phyloP scores from a whole-genome alignment of 2,888 invertebrate genomes.

The Cosmorhoe ocellata region DNA sequence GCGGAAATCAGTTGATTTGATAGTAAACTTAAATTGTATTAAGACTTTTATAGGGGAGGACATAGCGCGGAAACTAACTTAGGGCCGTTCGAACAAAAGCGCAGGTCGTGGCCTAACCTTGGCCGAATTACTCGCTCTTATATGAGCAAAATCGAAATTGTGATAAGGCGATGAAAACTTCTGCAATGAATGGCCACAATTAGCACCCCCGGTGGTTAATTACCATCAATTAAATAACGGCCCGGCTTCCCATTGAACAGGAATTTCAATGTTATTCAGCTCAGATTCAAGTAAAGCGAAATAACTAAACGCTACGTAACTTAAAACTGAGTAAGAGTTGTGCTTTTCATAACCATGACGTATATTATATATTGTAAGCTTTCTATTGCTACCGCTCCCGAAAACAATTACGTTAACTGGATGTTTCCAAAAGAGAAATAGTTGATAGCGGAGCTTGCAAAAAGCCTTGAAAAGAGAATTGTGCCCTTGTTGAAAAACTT shows the following conservation, averaged over 20 bases:
- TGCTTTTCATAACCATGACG: too few species aligned
- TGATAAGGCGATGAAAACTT: constrained; percentile 47
- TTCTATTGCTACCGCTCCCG: not conserved
- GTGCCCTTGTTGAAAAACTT: constrained; percentile 35
- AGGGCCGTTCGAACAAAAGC: constrained; percentile 59
- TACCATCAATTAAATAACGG: constrained; percentile 33
- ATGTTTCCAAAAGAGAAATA: not conserved
- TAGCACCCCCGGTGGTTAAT: constrained; percentile 34
- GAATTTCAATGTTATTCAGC: constrained; percentile 21
- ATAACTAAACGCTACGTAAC: not conserved
- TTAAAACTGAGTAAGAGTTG: too few species aligned
- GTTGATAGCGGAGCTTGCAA: constrained; percentile 4
- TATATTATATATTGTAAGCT: too few species aligned
- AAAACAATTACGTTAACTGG: not conserved
- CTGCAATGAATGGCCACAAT: constrained; percentile 43
- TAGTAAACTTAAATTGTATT: constrained; percentile 16
- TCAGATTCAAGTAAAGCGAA: constrained; percentile 9
- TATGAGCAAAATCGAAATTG: constrained; percentile 49
- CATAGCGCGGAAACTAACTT: constrained; percentile 56
- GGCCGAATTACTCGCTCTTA: constrained; percentile 55
- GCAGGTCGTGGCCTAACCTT: constrained; percentile 72
- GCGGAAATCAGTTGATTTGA: not conserved
- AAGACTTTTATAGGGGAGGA: constrained; percentile 56
- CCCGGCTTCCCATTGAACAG: constrained; percentile 24
- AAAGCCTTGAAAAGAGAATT: constrained; percentile 26